Evolutionary conservation across 2,888 invertebrate species (phyloP).

Genomic region (Ichneumon xanthorius): DNA sequence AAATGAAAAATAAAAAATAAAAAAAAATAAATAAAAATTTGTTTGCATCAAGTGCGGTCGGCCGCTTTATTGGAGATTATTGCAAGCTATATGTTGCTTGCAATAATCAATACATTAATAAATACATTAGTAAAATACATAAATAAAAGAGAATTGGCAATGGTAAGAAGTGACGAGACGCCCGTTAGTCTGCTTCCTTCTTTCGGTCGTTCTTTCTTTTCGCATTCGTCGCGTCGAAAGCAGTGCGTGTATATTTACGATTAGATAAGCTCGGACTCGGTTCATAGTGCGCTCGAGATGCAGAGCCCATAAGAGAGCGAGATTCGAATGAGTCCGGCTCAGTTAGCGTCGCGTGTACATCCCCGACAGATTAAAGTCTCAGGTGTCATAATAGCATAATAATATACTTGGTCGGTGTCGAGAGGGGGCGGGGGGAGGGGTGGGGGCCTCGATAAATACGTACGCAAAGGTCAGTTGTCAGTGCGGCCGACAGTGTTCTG

Average conservation of each 20-base stretch:
- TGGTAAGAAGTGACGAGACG: not conserved
- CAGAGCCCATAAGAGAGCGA: slow-evolving; percentile 82
- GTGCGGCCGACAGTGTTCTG: slow-evolving; percentile 3
- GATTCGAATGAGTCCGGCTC: slow-evolving; percentile 76
- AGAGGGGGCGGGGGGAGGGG: not conserved
- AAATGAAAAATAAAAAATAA: not conserved
- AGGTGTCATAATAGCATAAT: not conserved
- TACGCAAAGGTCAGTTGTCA: slow-evolving; percentile 1
- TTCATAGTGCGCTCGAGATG: slow-evolving; percentile 83
- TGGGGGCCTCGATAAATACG: not conserved
- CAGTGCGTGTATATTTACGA: slow-evolving; percentile 71
- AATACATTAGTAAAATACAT: not conserved
- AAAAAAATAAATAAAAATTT: not conserved
- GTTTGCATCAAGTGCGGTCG: not conserved
- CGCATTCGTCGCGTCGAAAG: slow-evolving; percentile 63
- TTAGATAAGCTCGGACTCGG: slow-evolving; percentile 82
- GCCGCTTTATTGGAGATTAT: not conserved
- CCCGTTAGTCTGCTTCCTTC: not conserved
- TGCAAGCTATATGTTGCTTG: not conserved
- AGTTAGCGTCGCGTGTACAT: slow-evolving; percentile 80
- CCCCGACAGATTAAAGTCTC: slow-evolving; percentile 70
- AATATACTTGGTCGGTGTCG: not conserved
- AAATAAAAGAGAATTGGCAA: not conserved
- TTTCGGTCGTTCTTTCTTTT: slow-evolving; percentile 62
- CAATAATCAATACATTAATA: not conserved